Evolutionary conservation across 2,888 invertebrate species (phyloP).

Genomic region (Uloborus plumipes): DNA sequence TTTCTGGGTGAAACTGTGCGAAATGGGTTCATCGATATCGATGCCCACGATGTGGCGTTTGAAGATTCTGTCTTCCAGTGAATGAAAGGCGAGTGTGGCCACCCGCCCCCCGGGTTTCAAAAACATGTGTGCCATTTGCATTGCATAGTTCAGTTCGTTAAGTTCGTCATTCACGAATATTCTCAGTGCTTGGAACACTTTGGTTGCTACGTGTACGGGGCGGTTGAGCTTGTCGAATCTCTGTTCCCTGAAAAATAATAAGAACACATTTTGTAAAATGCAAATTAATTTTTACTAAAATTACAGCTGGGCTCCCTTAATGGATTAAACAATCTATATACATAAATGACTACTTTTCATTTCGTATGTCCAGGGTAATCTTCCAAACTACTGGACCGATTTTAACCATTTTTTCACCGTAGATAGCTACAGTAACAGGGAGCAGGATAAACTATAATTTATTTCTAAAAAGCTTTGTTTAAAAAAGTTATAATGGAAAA

Average conservation of each 20-base stretch:
- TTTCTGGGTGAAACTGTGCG: constrained; percentile 79
- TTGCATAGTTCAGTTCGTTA: constrained; percentile 92
- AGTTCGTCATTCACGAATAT: constrained; percentile 97
- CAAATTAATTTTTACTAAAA: no score
- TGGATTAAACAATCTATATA: no score
- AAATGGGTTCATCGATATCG: constrained; percentile 80
- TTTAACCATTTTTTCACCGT: no score
- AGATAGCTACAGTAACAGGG: no score
- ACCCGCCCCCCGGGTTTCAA: constrained; percentile 84
- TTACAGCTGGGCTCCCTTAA: no score
- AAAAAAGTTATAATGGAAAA: no score
- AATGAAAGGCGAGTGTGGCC: constrained; percentile 90
- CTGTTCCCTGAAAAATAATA: constrained; percentile 22
- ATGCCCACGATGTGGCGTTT: constrained; percentile 85
- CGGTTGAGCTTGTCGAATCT: constrained; percentile 80
- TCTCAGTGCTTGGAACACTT: constrained; percentile 88
- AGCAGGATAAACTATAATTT: no score
- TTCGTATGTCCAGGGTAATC: no score
- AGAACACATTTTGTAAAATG: no score
- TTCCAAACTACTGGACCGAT: no score
- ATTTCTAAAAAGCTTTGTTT: no score
- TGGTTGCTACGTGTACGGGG: constrained; percentile 86
- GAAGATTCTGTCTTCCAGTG: constrained; percentile 92
- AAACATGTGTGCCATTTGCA: constrained; percentile 81
- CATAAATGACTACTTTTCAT: no score